Conservation (phyloP, 2,113 vertebrate species). For the Cheirogaleus medius region DNA sequence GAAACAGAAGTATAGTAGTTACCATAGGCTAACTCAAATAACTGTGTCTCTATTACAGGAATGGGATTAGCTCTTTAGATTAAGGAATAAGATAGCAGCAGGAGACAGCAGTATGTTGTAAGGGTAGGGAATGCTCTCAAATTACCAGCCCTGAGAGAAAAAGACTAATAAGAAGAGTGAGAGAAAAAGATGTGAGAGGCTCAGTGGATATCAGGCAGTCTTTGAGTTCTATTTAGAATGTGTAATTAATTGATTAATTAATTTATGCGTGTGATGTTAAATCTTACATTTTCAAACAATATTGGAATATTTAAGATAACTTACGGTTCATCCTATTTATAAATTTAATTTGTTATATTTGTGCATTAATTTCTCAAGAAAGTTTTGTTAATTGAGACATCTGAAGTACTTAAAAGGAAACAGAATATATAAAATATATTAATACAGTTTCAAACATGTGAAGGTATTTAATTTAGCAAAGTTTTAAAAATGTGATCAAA, state of each 20-base stretch:
- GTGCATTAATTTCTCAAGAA: neutral
- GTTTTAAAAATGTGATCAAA: neutral
- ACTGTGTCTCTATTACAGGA: neutral
- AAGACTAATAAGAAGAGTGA: neutral
- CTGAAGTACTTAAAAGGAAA: neutral
- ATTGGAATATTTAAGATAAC: neutral
- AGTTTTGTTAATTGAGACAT: neutral
- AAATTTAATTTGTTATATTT: neutral
- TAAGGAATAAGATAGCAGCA: neutral
- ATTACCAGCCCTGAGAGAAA: neutral
- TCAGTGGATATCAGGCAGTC: neutral
- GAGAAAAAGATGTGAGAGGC: neutral
- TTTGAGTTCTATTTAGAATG: neutral
- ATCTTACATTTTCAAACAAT: neutral
- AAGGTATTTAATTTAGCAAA: constrained; percentile 20
- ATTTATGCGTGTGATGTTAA: neutral
- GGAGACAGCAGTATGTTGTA: neutral
- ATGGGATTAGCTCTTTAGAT: neutral
- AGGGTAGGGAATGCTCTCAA: neutral
- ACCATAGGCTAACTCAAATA: neutral
- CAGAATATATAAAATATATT: neutral
- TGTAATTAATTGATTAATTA: neutral
- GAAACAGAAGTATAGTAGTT: neutral
- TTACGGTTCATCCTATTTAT: neutral
- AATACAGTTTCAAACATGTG: neutral